phyloP scores from a whole-genome alignment of 1,140 invertebrate genomes.

The Hycleus cichorii region DNA sequence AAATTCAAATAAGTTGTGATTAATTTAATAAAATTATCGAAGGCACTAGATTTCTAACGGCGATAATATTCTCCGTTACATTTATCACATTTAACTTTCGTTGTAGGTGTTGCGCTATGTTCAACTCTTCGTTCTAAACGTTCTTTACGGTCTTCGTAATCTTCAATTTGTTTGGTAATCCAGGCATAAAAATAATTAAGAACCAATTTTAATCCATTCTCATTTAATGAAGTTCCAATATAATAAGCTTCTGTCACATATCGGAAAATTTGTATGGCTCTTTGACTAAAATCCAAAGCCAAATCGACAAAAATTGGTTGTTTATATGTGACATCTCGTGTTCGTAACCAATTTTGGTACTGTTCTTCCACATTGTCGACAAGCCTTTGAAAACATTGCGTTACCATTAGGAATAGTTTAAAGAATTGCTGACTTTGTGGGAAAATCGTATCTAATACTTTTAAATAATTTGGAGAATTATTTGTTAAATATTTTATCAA shows the following conservation, averaged over 20 bases:
- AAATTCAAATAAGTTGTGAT: too few species aligned
- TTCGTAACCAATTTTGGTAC: constrained; percentile 14
- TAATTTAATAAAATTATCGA: too few species aligned
- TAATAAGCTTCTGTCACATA: constrained; percentile 10
- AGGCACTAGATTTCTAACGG: too few species aligned
- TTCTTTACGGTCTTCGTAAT: constrained; percentile 4
- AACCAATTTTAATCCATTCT: constrained; percentile 4
- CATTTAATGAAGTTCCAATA: neutral
- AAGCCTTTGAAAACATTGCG: constrained; percentile 14
- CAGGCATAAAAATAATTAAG: constrained; percentile 13
- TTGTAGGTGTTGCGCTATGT: constrained; percentile 2
- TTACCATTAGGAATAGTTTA: constrained; percentile 11
- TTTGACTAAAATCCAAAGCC: constrained; percentile 5
- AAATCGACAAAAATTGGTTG: constrained; percentile 8
- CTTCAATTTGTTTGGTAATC: constrained; percentile 7
- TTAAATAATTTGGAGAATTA: neutral
- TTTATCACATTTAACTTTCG: constrained; percentile 5
- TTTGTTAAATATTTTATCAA: neutral
- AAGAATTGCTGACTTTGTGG: constrained; percentile 7
- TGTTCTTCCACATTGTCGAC: constrained; percentile 10
- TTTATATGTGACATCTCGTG: constrained; percentile 8
- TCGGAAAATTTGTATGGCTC: constrained; percentile 15
- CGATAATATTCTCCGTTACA: constrained; percentile 17
- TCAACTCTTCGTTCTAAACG: neutral
- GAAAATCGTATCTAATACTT: constrained; percentile 8